Evolutionary conservation across 1,140 invertebrate genomes (phyloP).

Genomic region (Hormaphis cornu): DNA sequence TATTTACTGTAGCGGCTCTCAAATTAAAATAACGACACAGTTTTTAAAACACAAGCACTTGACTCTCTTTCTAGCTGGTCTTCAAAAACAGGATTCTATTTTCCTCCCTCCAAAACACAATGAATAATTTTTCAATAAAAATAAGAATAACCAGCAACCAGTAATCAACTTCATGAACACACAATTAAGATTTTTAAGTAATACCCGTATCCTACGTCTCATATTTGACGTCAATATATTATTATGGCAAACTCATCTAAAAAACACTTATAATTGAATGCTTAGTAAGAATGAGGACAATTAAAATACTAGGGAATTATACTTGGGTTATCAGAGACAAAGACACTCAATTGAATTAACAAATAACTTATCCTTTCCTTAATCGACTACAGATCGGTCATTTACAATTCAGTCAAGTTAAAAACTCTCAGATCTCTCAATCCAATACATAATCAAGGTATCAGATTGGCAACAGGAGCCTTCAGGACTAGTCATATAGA

Average conservation of each 20-base stretch:
- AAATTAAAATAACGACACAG: not conserved
- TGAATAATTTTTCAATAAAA: conserved; percentile 15
- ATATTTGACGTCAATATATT: not conserved
- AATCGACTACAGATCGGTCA: conserved; percentile 1
- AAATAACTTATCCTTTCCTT: not conserved
- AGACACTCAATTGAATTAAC: not conserved
- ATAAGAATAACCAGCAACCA: not conserved
- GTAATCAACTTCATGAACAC: not conserved
- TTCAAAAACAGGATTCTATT: not conserved
- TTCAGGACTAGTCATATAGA: conserved; percentile 3
- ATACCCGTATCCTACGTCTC: not conserved
- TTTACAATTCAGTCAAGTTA: not conserved
- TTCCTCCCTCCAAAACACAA: not conserved
- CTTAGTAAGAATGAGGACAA: not conserved
- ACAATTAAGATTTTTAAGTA: not conserved
- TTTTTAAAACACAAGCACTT: not conserved
- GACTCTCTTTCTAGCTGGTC: not conserved
- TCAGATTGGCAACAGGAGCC: conserved; percentile 9
- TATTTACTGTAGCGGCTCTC: no score
- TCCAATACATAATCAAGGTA: not conserved
- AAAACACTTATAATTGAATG: not conserved
- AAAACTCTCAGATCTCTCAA: not conserved
- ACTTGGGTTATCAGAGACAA: conserved; percentile 8
- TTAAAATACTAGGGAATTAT: not conserved
- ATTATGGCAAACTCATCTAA: not conserved